phyloP scores from a whole-genome alignment of 1,140 invertebrate species.

The Lordiphosa clarofinis region DNA sequence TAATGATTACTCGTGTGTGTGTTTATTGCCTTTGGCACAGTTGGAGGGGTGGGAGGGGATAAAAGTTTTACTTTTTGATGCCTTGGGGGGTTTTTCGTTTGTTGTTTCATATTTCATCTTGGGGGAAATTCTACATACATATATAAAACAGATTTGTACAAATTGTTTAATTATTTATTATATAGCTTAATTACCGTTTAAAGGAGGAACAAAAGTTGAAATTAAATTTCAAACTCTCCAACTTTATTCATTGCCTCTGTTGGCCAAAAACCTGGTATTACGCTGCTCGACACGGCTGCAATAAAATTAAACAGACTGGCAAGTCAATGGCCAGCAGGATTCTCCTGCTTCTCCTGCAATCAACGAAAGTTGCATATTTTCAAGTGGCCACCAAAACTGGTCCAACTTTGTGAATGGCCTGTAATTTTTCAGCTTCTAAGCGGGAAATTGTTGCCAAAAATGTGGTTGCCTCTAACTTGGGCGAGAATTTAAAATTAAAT shows the following conservation, averaged over 20 bases:
- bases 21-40: constrained; percentile 62
- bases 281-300: constrained; percentile 28
- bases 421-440: constrained; percentile 55
- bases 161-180: not conserved
- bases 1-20: constrained; percentile 69
- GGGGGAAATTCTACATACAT: too few species aligned
- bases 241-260: constrained; percentile 30
- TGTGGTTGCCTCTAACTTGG: too few species aligned
- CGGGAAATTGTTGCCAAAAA: constrained; percentile 32
- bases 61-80: constrained; percentile 47
- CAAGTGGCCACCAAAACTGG: constrained; percentile 3
- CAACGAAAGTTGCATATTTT: constrained; percentile 26
- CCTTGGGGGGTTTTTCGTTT: constrained; percentile 25
- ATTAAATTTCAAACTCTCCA: constrained; percentile 6
- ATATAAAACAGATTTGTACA: too few species aligned
- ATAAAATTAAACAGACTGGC: constrained; percentile 36
- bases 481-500: too few species aligned
- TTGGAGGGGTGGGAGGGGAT: constrained; percentile 12
- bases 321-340: not conserved
- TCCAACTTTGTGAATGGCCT: constrained; percentile 36
- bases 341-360: constrained; percentile 8
- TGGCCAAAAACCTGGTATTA: constrained; percentile 6
- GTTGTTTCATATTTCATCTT: constrained; percentile 54
- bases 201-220: constrained; percentile 1
- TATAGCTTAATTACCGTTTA: constrained; percentile 15